These are phyloP conservation scores for Rugalucina vietnamica DNA, from an alignment of 2,888 invertebrate genomes.

Conservation along the genomic window DNA sequence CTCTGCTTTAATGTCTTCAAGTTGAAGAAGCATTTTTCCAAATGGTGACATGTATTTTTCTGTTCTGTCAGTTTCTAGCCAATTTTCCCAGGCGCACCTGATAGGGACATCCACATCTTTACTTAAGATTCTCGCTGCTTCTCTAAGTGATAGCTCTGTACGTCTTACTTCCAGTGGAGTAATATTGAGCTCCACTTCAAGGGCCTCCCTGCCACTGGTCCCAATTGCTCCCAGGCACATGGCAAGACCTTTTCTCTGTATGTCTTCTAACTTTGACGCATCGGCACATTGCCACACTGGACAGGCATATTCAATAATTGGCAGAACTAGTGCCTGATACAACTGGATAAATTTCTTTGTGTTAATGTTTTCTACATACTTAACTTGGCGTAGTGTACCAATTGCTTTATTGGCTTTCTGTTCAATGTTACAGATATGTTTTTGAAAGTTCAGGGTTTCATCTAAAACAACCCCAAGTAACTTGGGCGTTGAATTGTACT, in stretches of 20 bases:
- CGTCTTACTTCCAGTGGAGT: background rate
- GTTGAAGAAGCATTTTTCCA: conserved; percentile 7
- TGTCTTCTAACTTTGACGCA: background rate
- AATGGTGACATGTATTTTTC: conserved; percentile 12
- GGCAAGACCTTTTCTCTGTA: background rate
- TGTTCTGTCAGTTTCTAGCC: background rate
- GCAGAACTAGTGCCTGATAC: conserved; percentile 13
- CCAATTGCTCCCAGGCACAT: background rate
- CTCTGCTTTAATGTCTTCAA: conserved; percentile 25
- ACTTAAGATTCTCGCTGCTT: background rate
- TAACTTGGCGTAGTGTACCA: background rate
- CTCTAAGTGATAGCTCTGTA: background rate
- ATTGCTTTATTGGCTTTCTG: background rate
- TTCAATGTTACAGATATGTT: conserved; percentile 3
- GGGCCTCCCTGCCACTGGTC: background rate
- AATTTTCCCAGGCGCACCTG: background rate
- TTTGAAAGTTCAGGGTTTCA: conserved; percentile 7
- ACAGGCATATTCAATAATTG: conserved; percentile 27
- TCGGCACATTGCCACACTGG: conserved; percentile 25
- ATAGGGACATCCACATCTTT: background rate
- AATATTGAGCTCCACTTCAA: background rate
- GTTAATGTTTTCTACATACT: conserved; percentile 7
- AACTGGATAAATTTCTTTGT: background rate
- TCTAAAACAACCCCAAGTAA: conserved; percentile 22
- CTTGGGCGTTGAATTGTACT: background rate